These are phyloP conservation scores for Brachyistius frenatus DNA, from an alignment of 2,113 vertebrate genomes.

Conservation along the genomic window DNA sequence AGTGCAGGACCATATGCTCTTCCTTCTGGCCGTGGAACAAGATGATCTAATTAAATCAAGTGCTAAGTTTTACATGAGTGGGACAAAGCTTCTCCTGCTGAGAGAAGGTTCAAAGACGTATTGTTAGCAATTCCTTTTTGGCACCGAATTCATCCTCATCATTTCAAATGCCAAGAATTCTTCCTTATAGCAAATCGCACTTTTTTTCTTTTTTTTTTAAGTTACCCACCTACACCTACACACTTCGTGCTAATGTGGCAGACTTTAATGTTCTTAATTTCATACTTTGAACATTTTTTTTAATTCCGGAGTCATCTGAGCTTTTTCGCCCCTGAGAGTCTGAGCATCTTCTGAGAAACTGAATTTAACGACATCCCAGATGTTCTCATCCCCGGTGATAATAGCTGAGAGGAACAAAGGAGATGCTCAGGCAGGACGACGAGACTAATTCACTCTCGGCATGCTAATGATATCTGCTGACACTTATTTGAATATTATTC, in stretches of 20 bases:
- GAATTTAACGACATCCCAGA: conserved; percentile 36
- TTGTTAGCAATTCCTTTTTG: conserved; percentile 34
- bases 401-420: conserved; percentile 55
- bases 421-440: background rate
- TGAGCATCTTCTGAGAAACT: conserved; percentile 20
- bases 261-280: conserved; percentile 25
- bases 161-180: background rate
- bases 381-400: conserved; percentile 35
- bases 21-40: conserved; percentile 73
- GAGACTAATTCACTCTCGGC: conserved; percentile 16
- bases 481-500: conserved; percentile 68
- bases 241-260: background rate
- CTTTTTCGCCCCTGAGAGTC: conserved; percentile 20
- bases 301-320: conserved; percentile 20
- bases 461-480: conserved; percentile 59
- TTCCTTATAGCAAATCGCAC: background rate
- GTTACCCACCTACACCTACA: background rate
- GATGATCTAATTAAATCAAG: conserved; percentile 78
- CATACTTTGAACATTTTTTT: conserved; percentile 1
- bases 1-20: conserved; percentile 75
- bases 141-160: conserved; percentile 1
- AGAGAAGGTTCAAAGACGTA: conserved; percentile 53
- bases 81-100: conserved; percentile 70
- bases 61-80: conserved; percentile 70
- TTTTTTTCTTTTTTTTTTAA: background rate